Conservation (phyloP, 2,888 invertebrate species). For the Marronus borbonicus region DNA sequence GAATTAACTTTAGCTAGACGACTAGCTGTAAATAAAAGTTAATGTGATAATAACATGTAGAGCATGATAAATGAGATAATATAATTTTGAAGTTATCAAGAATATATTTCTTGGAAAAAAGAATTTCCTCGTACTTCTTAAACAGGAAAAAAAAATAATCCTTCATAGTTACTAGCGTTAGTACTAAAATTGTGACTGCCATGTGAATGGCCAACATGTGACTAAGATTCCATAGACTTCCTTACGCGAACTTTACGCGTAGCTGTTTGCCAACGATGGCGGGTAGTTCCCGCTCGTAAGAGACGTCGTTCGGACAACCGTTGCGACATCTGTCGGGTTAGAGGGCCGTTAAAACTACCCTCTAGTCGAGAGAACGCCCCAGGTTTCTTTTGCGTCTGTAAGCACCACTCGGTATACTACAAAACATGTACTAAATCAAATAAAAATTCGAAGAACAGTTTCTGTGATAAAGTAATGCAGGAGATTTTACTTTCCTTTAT, state of each 20-base stretch:
- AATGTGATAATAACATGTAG: too few species aligned
- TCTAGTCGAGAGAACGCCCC: conserved; percentile 79
- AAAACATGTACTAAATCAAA: too few species aligned
- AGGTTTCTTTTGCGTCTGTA: conserved; percentile 68
- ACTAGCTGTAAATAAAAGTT: too few species aligned
- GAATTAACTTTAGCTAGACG: too few species aligned
- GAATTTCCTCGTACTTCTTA: too few species aligned
- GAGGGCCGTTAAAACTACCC: conserved; percentile 76
- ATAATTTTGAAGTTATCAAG: too few species aligned
- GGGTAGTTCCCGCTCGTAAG: conserved; percentile 66
- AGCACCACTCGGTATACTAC: not conserved
- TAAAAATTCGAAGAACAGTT: too few species aligned
- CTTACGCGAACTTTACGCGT: conserved; percentile 87
- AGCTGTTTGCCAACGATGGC: conserved; percentile 79
- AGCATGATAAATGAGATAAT: too few species aligned
- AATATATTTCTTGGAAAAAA: too few species aligned
- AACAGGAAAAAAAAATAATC: too few species aligned
- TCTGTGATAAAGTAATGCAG: too few species aligned
- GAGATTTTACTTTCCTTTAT: too few species aligned
- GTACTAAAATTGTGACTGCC: conserved; percentile 14
- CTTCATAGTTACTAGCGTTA: conserved; percentile 21
- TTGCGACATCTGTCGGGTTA: conserved; percentile 78
- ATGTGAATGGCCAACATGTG: conserved; percentile 38
- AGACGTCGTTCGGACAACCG: conserved; percentile 74
- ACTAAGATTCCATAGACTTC: not conserved